phyloP scores from a whole-genome alignment of 1,140 invertebrate species.

The Psilanteris sp. region DNA sequence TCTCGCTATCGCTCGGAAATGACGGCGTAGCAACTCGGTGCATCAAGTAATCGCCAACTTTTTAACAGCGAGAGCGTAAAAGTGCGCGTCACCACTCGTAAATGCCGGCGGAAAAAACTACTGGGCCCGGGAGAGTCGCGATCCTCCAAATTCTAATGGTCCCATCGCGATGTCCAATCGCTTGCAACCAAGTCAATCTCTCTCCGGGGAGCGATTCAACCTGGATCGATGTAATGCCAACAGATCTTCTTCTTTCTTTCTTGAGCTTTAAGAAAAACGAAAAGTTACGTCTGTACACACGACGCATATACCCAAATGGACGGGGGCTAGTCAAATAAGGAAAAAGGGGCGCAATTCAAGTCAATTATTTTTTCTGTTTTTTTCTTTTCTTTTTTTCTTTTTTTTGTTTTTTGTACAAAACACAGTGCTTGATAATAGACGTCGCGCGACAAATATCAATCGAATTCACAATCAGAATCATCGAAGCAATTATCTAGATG shows the following conservation, averaged over 20 bases:
- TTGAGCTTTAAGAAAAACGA: no score
- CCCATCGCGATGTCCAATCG: slow-evolving; percentile 50
- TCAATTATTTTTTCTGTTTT: no score
- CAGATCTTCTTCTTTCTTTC: slow-evolving; percentile 18
- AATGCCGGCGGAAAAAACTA: slow-evolving; percentile 49
- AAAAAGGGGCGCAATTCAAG: no score
- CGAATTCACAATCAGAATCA: slow-evolving; percentile 34
- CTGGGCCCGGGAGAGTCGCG: slow-evolving; percentile 51
- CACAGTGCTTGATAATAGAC: no score
- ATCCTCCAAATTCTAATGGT: slow-evolving; percentile 59
- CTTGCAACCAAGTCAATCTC: slow-evolving; percentile 40
- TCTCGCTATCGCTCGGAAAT: background rate
- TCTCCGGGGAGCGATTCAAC: slow-evolving; percentile 47
- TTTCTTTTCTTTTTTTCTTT: background rate
- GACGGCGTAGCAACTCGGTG: slow-evolving; percentile 8
- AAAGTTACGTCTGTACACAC: no score
- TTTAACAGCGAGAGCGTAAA: slow-evolving; percentile 9
- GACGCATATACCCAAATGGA: no score
- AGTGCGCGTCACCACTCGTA: slow-evolving; percentile 31
- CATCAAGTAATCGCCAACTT: slow-evolving; percentile 23
- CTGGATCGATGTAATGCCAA: slow-evolving; percentile 52
- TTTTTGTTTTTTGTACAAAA: no score
- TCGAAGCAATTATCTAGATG: slow-evolving; percentile 21
- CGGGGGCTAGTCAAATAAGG: no score
- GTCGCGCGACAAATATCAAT: slow-evolving; percentile 4